phyloP scores from a whole-genome alignment of 2,888 invertebrate species.

The Ophion ellenae region DNA sequence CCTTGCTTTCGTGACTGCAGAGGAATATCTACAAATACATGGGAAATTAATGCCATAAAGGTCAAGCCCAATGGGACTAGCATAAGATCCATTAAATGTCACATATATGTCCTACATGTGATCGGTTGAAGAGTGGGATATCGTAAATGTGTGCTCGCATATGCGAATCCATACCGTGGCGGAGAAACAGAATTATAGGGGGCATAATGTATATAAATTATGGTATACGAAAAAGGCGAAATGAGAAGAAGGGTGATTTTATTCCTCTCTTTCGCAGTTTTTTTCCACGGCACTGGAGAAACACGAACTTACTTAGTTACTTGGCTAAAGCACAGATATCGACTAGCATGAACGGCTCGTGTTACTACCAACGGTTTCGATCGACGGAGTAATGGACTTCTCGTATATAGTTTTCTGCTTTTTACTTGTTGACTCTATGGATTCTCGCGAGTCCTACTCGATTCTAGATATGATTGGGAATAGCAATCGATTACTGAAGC shows the following conservation, averaged over 20 bases:
- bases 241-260: slow-evolving; percentile 15
- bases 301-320: slow-evolving; percentile 61
- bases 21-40: slow-evolving; percentile 37
- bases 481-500: too few relatives aligned
- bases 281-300: slow-evolving; percentile 24
- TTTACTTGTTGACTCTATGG: slow-evolving; percentile 5
- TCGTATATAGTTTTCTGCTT: background rate
- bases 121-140: background rate
- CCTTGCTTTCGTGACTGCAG: slow-evolving; percentile 22
- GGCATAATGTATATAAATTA: slow-evolving; percentile 4
- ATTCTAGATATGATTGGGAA: background rate
- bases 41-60: slow-evolving; percentile 57
- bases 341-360: slow-evolving; percentile 62
- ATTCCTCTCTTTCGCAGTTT: slow-evolving; percentile 3
- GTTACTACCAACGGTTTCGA: slow-evolving; percentile 29
- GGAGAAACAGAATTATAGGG: background rate
- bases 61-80: slow-evolving; percentile 65
- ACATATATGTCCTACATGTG: background rate
- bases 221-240: background rate
- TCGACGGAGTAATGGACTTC: slow-evolving; percentile 27
- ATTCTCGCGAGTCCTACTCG: background rate
- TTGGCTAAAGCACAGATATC: slow-evolving; percentile 66
- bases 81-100: slow-evolving; percentile 32
- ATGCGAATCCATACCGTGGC: background rate
- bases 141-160: background rate